A percentile compares a stretch with the other conserved stretches of the same genome.
These are phyloP conservation scores for Pomatostomus ruficeps DNA, from an alignment of 2,113 vertebrate genomes.

Conservation along the genomic window DNA sequence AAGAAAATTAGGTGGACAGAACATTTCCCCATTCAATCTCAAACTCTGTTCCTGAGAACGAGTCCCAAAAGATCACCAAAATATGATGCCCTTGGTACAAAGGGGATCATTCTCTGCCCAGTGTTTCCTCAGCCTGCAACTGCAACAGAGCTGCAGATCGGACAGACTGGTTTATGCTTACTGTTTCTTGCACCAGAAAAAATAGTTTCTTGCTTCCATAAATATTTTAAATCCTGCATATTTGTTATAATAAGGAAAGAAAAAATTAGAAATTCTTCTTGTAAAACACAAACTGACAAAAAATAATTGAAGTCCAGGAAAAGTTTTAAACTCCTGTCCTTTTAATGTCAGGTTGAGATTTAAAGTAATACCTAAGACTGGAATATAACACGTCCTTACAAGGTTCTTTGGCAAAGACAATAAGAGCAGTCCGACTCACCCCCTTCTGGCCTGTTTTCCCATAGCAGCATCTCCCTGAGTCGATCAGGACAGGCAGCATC, in stretches of 20 bases:
- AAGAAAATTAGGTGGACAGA: neutral
- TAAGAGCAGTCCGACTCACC: neutral
- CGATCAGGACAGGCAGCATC: neutral
- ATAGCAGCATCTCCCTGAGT: neutral
- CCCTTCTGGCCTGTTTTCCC: neutral
- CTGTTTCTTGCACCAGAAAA: neutral
- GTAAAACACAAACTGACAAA: neutral
- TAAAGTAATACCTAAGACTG: neutral
- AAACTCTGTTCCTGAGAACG: neutral
- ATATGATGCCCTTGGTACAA: neutral
- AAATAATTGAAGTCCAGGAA: neutral
- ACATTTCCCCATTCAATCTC: rapidly evolving
- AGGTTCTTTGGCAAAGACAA: neutral
- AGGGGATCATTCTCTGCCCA: neutral
- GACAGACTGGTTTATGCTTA: neutral
- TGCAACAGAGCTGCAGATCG: neutral
- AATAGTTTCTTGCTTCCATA: neutral
- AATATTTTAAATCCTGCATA: neutral
- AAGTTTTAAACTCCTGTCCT: neutral
- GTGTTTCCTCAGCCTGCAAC: neutral
- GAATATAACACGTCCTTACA: neutral
- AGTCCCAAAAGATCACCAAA: neutral
- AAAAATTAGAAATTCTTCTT: neutral
- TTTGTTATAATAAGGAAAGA: neutral
- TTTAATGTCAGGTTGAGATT: neutral